Evolutionary conservation across 2,113 vertebrate species (phyloP), one percentile per base, ranked within the genome.

Genomic region (Pipra filicauda): DNA sequence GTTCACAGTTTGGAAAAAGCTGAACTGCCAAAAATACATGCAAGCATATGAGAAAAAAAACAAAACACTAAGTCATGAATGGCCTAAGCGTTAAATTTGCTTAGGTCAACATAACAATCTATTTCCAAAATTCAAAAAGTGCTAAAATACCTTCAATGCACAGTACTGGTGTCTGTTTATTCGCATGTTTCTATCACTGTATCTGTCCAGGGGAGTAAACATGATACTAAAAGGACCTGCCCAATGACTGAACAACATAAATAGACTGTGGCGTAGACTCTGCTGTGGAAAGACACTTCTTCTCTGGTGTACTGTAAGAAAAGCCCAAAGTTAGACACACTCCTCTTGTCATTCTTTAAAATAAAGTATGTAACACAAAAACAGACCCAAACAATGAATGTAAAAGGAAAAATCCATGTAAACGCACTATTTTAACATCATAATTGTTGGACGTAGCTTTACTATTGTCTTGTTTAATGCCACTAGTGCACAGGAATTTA

Each of bases 221-320:
- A 99, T 99, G 97, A 99, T 99, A 98, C 99, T 99, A 79, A 99
- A 99, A 92, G 99, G 99, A 23, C 99, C 99, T 9, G 99, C 99
- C 99, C 99, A 99, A 94, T 99, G 99, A 97, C 99, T 99, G 98
- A 99, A 99, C 96, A 99, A 97, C 99, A 99, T 99, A 95, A 99
- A 99, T 5, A 99, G 98, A 93, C 99, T 99, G 97, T 99, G 99
- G 93, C 99, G 99, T 52, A 99, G 98, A 71, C 99, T 99, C 98
- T 99, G 99, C 85, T 99, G 99, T 9, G 99, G 99, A 92, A 99
- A 99, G 96, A 99, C 99, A 92, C 98, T 99, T 97, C 99, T 99
- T 94, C 99, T 99, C 98, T 99, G 99, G 98, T 99, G 99, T n/a
- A 99, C 99, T 99, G 97, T 5, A 94, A 95, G 62, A 76, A 80